A percentile compares a stretch with the other conserved stretches of the same genome.
These are phyloP conservation scores for Cheilosia scutellata DNA, from an alignment of 2,888 invertebrate species.

Conservation along the genomic window DNA sequence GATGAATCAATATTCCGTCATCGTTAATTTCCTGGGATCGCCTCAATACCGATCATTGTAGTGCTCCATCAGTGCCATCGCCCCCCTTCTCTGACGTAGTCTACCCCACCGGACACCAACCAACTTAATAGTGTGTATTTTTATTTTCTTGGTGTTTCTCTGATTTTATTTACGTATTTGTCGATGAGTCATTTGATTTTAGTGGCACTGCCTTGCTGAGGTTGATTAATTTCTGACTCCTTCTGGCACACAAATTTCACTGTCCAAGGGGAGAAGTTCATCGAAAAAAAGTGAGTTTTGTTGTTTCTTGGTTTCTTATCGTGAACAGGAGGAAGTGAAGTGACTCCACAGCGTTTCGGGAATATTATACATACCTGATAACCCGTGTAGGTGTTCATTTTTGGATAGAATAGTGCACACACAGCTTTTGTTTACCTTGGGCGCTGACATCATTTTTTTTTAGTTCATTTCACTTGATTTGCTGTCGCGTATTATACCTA, in stretches of 20 bases:
- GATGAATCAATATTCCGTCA: constrained; percentile 71
- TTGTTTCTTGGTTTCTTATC: constrained; percentile 14
- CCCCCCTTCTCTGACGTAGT: constrained; percentile 10
- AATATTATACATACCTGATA: constrained; percentile 12
- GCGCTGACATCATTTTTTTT: constrained; percentile 70
- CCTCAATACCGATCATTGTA: constrained; percentile 17
- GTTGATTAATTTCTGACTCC: constrained; percentile 47
- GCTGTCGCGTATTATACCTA: neutral
- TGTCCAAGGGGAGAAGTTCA: constrained; percentile 7
- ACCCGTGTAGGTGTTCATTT: constrained; percentile 21
- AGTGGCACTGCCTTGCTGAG: constrained; percentile 36
- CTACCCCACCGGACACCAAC: neutral
- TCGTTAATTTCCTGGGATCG: constrained; percentile 62
- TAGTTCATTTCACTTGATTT: constrained; percentile 25
- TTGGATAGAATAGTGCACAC: constrained; percentile 37
- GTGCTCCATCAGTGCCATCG: constrained; percentile 15
- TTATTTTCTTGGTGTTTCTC: constrained; percentile 62
- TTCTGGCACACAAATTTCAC: constrained; percentile 16
- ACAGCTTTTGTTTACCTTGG: constrained; percentile 70
- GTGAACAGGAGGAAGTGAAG: constrained; percentile 47
- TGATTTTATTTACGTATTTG: constrained; percentile 66
- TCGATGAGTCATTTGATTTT: constrained; percentile 69
- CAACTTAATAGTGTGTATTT: constrained; percentile 42
- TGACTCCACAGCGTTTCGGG: constrained; percentile 54
- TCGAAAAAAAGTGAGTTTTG: constrained; percentile 23